Evolutionary conservation across 2,797 vertebrate genomes (phyloP).

Genomic region (Hozukius guyotensis): DNA sequence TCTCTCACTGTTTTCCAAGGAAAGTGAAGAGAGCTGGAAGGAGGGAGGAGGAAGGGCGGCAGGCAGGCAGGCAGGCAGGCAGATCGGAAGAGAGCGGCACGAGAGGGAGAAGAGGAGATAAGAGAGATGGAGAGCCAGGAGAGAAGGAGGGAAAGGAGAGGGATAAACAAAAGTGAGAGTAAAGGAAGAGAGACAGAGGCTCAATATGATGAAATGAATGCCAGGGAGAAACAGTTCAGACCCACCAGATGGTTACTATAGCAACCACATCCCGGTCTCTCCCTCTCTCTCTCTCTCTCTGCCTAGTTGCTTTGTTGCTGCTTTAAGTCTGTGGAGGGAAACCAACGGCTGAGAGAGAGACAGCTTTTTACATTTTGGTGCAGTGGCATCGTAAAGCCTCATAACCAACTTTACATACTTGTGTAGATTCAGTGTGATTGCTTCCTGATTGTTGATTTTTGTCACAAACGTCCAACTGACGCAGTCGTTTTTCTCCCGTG

Average conservation of each 20-base stretch:
- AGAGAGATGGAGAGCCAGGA: slow-evolving; percentile 60
- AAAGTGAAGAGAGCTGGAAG: slow-evolving; percentile 34
- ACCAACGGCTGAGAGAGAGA: slow-evolving; percentile 64
- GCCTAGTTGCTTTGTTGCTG: slow-evolving; percentile 75
- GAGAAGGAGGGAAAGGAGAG: slow-evolving; percentile 50
- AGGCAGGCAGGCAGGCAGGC: slow-evolving; percentile 5
- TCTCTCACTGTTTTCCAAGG: slow-evolving; percentile 33
- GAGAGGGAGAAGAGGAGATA: slow-evolving; percentile 72
- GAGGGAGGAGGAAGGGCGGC: neutral
- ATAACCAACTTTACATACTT: slow-evolving; percentile 54
- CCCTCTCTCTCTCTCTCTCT: slow-evolving; percentile 35
- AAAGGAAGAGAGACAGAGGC: slow-evolving; percentile 62
- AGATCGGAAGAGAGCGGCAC: slow-evolving; percentile 38
- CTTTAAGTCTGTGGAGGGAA: slow-evolving; percentile 75
- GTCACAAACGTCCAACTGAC: neutral
- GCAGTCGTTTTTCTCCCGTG: neutral
- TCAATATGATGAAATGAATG: slow-evolving; percentile 81
- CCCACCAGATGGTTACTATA: slow-evolving; percentile 87
- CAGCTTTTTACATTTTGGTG: slow-evolving; percentile 73
- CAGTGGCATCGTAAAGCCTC: slow-evolving; percentile 62
- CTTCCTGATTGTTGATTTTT: neutral
- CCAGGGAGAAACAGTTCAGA: slow-evolving; percentile 82
- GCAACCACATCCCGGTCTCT: slow-evolving; percentile 81
- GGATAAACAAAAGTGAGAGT: slow-evolving; percentile 69
- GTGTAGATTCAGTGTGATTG: neutral